Base-by-base conservation (phyloP, 1,140 invertebrate species). In the Macrobrachium rosenbergii region DNA sequence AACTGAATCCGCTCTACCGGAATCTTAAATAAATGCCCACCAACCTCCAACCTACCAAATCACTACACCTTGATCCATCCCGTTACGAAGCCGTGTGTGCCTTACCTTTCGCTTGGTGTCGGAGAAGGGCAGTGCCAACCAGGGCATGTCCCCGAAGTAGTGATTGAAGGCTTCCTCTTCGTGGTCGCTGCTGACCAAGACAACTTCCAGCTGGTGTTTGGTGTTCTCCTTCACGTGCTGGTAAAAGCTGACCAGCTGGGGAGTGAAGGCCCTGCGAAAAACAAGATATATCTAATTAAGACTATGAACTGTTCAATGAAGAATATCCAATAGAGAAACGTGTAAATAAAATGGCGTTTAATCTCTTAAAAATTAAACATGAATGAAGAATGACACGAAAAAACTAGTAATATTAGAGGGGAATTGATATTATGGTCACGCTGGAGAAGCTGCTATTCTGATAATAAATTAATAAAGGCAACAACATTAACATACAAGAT, bases 91-190 rank as follows among this genome's bases (percentile, higher is more conserved):
- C 0, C 21, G 3, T 11, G 2, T 37, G 21, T 43, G 11, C 64
- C 84, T 62, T 45, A 87, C 84, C 84, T 87, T 87, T 87, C 78
- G 45, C 59, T 82, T 87, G 37, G 84, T 87, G 67, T 87, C 84
- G 59, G 78, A 19, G 59, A 81, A 87, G 84, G 84, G 84, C 59
- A 87, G 78, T 6, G 84, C 84, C 67, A 87, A 67, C 84, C 84
- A 87, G 8, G 84, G 84, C 84, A 87, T 87, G 84, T 82, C 78
- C 28, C 58, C 73, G 78, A 75, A 87, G 84, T 87, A 80, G 69
- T 87, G 78, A 8, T 69, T 67, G 72, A 81, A 87, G 78, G 78
- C 60, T 6, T 78, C 62, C 28, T 87, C 84, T 2, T 87, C 84
- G 8, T 63, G 58, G 78, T 87, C 84, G 28, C 84, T 87, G 59